phyloP scores from a whole-genome alignment of 2,888 invertebrate species.

The Augiades crinisus region DNA sequence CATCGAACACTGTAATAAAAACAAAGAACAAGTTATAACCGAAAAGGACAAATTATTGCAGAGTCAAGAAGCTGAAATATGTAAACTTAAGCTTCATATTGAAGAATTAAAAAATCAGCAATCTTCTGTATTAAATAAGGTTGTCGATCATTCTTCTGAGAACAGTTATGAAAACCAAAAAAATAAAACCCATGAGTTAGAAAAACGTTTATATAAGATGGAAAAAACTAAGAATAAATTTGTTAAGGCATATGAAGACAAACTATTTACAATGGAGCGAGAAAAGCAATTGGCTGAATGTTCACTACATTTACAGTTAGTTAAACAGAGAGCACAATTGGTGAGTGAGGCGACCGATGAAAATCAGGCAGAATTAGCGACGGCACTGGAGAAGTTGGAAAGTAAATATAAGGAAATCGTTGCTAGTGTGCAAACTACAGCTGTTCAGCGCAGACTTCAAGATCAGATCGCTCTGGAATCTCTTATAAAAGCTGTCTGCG shows the following conservation, averaged over 20 bases:
- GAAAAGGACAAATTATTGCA: conserved; percentile 51
- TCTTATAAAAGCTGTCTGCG: conserved; percentile 58
- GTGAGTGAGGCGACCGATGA: conserved; percentile 57
- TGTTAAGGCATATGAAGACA: conserved; percentile 53
- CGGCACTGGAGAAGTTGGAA: conserved; percentile 62
- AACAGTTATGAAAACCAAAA: conserved; percentile 41
- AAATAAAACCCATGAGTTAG: conserved; percentile 49
- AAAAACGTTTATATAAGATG: conserved; percentile 58
- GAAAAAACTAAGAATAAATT: conserved; percentile 59
- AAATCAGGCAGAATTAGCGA: conserved; percentile 54
- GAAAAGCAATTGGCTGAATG: conserved; percentile 66
- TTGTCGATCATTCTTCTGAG: conserved; percentile 46
- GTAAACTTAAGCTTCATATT: conserved; percentile 43
- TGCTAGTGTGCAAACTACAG: conserved; percentile 66
- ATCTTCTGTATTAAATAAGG: conserved; percentile 45
- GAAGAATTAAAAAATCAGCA: conserved; percentile 54
- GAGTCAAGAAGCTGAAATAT: conserved; percentile 54
- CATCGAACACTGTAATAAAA: conserved; percentile 37
- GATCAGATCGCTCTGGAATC: conserved; percentile 65
- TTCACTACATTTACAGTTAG: conserved; percentile 61
- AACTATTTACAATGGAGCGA: conserved; percentile 55
- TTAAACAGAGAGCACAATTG: conserved; percentile 61
- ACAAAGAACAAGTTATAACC: conserved; percentile 43
- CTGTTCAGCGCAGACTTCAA: conserved; percentile 65
- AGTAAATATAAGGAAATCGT: conserved; percentile 68